Evolutionary conservation across 2,888 invertebrate species (phyloP), one percentile per base, ranked within the genome.

Genomic region (Zelleria hepariella): DNA sequence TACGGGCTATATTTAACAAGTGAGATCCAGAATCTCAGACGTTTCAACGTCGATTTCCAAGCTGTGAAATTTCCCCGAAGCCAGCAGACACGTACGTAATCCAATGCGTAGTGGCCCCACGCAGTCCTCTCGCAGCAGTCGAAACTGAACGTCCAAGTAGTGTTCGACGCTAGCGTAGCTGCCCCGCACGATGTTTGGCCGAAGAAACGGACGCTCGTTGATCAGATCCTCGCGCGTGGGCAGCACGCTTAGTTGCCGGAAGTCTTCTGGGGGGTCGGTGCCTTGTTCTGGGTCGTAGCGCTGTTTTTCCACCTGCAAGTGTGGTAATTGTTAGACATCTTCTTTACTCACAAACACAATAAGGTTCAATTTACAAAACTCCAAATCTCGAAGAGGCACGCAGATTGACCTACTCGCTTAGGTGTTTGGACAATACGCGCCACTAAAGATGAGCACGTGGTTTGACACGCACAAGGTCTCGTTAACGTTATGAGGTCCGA

Each of bases 91-190:
- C 80, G 74, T 67, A 86, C 86, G 58, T 60, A 94, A 82, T 21
- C 93, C 94, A 59, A 92, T 88, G 18, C 94, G 86, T 26, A 96
- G 74, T 0, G 96, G 95, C 6, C 90, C 86, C 54, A 94, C 89
- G 74, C 95, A 95, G 79, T 96, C 96, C 78, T 96, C 95, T 15
- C 95, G 87, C 58, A 96, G 77, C 24, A 96, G 82, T 8, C 94
- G 84, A 71, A 94, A 95, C 68, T 96, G 95, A 0, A 93, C 91
- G 68, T 94, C 94, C 27, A 97, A 82, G 73, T 96, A 97, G 68
- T 95, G 93, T 21, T 93, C 89, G 1, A 92, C 85, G 66, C 90
- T 86, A 5, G 80, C 71, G 72, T 94, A 96, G 0, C 83, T 78
- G 7, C 94, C 94, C 52, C 86, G 68, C 0, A 90, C 73, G 47